Conservation (phyloP, 2,113 vertebrate species). For the Rhagologus leucostigma region DNA sequence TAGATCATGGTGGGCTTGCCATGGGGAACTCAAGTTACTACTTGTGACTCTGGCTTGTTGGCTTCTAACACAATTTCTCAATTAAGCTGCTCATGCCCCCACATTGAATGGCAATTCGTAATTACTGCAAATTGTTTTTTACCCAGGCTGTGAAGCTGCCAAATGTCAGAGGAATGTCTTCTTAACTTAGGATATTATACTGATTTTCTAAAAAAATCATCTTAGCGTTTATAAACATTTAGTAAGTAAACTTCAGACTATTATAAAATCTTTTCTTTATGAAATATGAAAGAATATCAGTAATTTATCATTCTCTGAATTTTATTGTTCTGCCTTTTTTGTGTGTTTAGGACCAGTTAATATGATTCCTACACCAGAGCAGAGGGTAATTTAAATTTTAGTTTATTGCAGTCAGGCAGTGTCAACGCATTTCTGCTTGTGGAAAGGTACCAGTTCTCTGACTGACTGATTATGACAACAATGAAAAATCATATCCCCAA, state of each 20-base stretch:
- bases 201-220: constrained; percentile 18
- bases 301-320: constrained; percentile 55
- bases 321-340: constrained; percentile 62
- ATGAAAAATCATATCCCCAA: constrained; percentile 27
- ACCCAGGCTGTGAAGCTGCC: constrained; percentile 25
- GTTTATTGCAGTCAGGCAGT: constrained; percentile 63
- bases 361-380: constrained; percentile 55
- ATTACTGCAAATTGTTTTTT: constrained; percentile 56
- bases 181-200: constrained; percentile 7
- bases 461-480: constrained; percentile 42
- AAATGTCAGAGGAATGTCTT: constrained; percentile 24
- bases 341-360: constrained; percentile 68
- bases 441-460: constrained; percentile 47
- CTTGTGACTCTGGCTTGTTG: neutral
- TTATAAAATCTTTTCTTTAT: constrained; percentile 37
- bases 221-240: constrained; percentile 37
- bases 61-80: neutral
- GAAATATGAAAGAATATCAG: constrained; percentile 30
- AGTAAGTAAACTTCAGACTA: constrained; percentile 28
- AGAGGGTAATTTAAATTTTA: constrained; percentile 74
- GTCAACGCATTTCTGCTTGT: constrained; percentile 46
- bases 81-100: constrained; percentile 30
- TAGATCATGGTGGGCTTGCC: neutral
- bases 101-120: constrained; percentile 13
- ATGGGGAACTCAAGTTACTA: neutral